phyloP scores from a whole-genome alignment of 2,113 vertebrate genomes.

The Eurystomus gularis region DNA sequence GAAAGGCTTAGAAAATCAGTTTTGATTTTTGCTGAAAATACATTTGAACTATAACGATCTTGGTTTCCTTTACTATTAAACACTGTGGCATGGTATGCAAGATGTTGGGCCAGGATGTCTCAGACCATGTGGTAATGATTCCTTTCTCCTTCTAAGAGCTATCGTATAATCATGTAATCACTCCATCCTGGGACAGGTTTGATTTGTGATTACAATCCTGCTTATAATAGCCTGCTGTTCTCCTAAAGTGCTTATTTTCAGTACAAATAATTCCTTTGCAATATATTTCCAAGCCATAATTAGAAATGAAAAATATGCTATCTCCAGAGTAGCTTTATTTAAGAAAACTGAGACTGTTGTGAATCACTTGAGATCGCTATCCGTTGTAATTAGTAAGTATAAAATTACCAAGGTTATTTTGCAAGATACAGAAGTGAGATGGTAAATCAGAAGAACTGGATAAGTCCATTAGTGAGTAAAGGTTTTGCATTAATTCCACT shows the following conservation, averaged over 20 bases:
- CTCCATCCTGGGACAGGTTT: background rate
- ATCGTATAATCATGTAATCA: background rate
- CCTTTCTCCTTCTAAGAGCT: background rate
- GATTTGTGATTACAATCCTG: background rate
- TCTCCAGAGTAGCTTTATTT: background rate
- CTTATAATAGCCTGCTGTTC: background rate
- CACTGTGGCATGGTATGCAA: background rate
- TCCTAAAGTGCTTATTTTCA: background rate
- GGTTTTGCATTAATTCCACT: background rate
- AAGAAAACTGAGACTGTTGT: background rate
- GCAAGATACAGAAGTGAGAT: background rate
- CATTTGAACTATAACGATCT: background rate
- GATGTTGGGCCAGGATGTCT: background rate
- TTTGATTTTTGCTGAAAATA: background rate
- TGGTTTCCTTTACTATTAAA: background rate
- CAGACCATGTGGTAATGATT: constrained; percentile 2
- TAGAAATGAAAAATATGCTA: background rate
- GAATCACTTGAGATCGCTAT: background rate
- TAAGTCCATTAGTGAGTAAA: background rate
- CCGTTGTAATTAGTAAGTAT: background rate
- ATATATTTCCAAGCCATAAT: background rate
- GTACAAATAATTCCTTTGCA: background rate
- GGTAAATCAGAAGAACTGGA: background rate
- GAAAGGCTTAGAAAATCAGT: background rate
- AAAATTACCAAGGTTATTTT: background rate